Conservation (phyloP, 1,140 invertebrate genomes). For the Harlomillsia oculata region DNA sequence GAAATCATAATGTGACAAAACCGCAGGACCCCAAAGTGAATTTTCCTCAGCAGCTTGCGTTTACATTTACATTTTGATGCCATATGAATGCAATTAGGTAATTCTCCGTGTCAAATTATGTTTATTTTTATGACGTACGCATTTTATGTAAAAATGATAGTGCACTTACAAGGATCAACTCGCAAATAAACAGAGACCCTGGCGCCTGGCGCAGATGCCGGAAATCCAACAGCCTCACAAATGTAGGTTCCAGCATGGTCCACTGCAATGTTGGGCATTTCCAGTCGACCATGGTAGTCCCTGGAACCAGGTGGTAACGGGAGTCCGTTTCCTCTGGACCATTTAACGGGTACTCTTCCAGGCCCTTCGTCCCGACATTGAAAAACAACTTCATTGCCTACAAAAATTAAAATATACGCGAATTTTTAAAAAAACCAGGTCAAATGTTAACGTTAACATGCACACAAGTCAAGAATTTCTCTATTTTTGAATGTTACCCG, state of each 20-base stretch:
- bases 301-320: slow-evolving; percentile 59
- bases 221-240: slow-evolving; percentile 64
- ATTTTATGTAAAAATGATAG: background rate
- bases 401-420: slow-evolving; percentile 3
- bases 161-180: slow-evolving; percentile 63
- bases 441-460: no score
- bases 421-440: no score
- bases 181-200: slow-evolving; percentile 53
- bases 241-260: slow-evolving; percentile 68
- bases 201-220: slow-evolving; percentile 45
- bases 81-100: no score
- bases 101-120: background rate
- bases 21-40: slow-evolving; percentile 23
- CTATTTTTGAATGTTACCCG: no score
- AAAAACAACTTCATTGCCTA: slow-evolving; percentile 81
- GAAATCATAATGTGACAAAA: slow-evolving; percentile 35
- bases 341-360: slow-evolving; percentile 54
- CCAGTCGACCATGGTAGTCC: slow-evolving; percentile 64
- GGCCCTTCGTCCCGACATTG: slow-evolving; percentile 81
- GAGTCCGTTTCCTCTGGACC: slow-evolving; percentile 52
- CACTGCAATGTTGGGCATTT: slow-evolving; percentile 72
- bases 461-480: no score
- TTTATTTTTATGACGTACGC: background rate
- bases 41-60: slow-evolving; percentile 35
- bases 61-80: no score